These are phyloP conservation scores for Caenorhabditis imperialis DNA, from an alignment of 2,888 invertebrate genomes.

Conservation along the genomic window DNA sequence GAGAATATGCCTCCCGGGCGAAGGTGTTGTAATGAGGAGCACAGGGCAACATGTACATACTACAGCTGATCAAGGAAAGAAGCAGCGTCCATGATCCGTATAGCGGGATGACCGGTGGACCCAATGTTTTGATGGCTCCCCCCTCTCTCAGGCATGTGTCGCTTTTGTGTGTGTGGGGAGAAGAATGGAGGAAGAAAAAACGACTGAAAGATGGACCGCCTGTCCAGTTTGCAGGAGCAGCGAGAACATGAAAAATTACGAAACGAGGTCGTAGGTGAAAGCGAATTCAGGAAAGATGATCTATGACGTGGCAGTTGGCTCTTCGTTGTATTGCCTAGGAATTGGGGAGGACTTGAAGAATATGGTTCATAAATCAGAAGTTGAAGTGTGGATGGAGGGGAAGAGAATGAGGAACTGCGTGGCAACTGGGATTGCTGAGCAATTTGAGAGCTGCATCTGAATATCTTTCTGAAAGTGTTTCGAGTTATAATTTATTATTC, in stretches of 20 bases:
- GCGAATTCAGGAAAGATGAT: slow-evolving; percentile 2
- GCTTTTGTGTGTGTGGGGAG: too few relatives aligned
- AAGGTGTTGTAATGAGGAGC: slow-evolving; percentile 12
- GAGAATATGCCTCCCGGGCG: slow-evolving; percentile 14
- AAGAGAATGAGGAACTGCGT: slow-evolving; percentile 1
- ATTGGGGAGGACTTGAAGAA: not conserved
- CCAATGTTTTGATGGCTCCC: slow-evolving; percentile 13
- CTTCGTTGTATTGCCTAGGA: not conserved
- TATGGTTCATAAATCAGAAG: slow-evolving; percentile 17
- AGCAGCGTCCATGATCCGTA: slow-evolving; percentile 10
- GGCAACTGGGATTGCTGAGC: slow-evolving; percentile 11
- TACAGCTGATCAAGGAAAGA: slow-evolving; percentile 7
- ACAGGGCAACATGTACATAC: slow-evolving; percentile 14
- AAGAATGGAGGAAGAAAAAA: too few relatives aligned
- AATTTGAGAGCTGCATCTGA: too few relatives aligned
- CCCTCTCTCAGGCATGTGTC: slow-evolving; percentile 10
- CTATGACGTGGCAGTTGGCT: slow-evolving; percentile 20
- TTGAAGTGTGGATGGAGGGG: not conserved
- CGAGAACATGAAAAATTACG: not conserved
- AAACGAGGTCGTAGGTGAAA: not conserved
- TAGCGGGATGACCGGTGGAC: slow-evolving; percentile 10
- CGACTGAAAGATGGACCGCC: too few relatives aligned
- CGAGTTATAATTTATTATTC: too few relatives aligned
- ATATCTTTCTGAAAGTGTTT: too few relatives aligned
- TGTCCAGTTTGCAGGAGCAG: too few relatives aligned